These are phyloP conservation scores for Hemiscyllium ocellatum DNA, from an alignment of 2,113 vertebrate genomes.

Conservation along the genomic window DNA sequence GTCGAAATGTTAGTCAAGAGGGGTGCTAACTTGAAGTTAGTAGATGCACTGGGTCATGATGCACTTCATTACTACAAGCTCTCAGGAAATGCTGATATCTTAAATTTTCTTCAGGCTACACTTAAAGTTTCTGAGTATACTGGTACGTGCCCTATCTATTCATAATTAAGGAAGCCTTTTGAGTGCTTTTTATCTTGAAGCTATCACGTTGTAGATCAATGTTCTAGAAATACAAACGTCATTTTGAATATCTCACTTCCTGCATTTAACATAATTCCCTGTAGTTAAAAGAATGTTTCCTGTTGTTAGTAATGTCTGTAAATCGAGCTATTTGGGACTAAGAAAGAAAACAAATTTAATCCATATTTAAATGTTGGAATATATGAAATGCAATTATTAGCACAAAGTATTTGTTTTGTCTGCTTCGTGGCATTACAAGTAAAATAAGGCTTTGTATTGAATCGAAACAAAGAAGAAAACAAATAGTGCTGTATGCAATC, in stretches of 20 bases:
- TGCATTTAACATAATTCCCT: background rate
- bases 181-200: background rate
- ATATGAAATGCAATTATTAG: background rate
- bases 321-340: background rate
- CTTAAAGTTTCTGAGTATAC: conserved; percentile 61
- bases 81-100: conserved; percentile 66
- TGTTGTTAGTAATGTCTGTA: background rate
- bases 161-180: background rate
- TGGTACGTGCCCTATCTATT: conserved; percentile 58
- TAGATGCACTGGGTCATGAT: conserved; percentile 77
- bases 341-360: background rate
- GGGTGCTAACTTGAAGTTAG: conserved; percentile 65
- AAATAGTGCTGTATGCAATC: background rate
- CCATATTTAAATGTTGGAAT: background rate
- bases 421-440: background rate
- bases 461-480: background rate
- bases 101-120: conserved; percentile 54
- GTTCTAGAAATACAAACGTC: background rate
- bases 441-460: background rate
- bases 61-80: conserved; percentile 72
- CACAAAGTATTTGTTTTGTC: background rate
- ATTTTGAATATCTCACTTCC: background rate
- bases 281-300: background rate
- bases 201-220: background rate
- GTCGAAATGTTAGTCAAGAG: conserved; percentile 70